Conservation (phyloP, 2,113 vertebrate species). For the Microcebus jonahi region DNA sequence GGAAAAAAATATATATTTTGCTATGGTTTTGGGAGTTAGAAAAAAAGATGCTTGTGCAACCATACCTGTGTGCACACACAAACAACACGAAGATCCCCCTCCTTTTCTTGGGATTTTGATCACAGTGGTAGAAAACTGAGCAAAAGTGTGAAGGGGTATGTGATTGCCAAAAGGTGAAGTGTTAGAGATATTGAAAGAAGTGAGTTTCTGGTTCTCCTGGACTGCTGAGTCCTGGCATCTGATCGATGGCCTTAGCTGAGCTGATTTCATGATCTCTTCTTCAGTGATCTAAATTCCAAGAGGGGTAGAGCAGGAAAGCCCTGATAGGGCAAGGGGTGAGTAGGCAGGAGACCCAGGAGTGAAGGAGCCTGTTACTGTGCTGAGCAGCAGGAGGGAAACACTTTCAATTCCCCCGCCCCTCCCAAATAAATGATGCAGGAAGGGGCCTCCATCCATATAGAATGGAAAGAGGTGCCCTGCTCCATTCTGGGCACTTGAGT, state of each 20-base stretch:
- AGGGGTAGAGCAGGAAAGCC: not conserved
- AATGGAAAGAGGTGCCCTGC: not conserved
- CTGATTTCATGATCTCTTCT: not conserved
- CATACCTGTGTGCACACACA: not conserved
- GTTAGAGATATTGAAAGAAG: not conserved
- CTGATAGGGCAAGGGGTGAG: not conserved
- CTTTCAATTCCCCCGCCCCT: not conserved
- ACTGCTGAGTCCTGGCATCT: not conserved
- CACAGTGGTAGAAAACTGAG: not conserved
- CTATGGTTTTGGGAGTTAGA: not conserved
- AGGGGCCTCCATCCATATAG: not conserved
- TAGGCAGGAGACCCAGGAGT: not conserved
- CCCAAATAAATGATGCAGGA: not conserved
- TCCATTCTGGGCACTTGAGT: not conserved
- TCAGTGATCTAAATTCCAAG: not conserved
- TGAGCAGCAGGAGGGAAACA: not conserved
- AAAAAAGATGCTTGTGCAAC: not conserved
- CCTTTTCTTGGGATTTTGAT: not conserved
- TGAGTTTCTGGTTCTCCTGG: not conserved
- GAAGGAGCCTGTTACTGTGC: not conserved
- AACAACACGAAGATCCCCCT: not conserved
- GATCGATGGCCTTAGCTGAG: not conserved
- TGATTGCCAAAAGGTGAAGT: not conserved
- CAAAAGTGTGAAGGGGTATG: not conserved
- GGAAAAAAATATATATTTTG: not conserved